Base-by-base conservation (phyloP, 2,888 invertebrate species). In the Nipponacmea schrenckii region DNA sequence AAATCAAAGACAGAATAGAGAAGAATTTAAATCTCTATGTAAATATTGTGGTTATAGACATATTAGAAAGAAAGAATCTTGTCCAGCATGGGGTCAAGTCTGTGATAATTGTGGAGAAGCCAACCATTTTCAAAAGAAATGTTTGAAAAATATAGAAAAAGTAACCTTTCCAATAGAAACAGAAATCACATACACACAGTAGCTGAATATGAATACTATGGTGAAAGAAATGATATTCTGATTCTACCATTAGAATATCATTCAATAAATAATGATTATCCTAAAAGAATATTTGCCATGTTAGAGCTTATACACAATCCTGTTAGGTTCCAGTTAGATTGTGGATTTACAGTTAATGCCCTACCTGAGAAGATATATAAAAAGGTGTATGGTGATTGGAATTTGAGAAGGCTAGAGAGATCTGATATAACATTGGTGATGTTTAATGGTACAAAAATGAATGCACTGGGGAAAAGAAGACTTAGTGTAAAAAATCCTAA, bases 71-170 rank as follows among this genome's bases (percentile, higher is more conserved):
- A 76, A 74, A 62, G 70, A 74, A 45, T 69, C 70, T 17, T 79
- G 76, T 70, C 77, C 77, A 45, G 78, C 79, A 26, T 80, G 73
- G 68, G 79, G 76, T 17, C 76, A 77, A 63, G 70, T 56, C 7
- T 75, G 74, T 39, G 67, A 72, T 14, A n/a, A 17, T 1, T 79
- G 80, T 69, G 56, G 74, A 14, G 74, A 69, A 26, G 67, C 64
- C 26, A 78, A 80, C 64, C 78, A 78, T 44, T 79, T 75, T 44
- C 70, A 70, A 44, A 17, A 56, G 14, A 48, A 39, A 15, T 72
- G 73, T 65, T 67, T 27, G 20, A 50, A 50, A 50, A 31, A 31
- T 31, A 31, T 31, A 31, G 5, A 31, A 5, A 5, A 31, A 5
- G 31, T 5, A 31, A 31, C 31, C 31, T 3, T 2, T 31, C 31